phyloP scores from a whole-genome alignment of 2,113 vertebrate genomes.

The Rhodinocichla rosea region DNA sequence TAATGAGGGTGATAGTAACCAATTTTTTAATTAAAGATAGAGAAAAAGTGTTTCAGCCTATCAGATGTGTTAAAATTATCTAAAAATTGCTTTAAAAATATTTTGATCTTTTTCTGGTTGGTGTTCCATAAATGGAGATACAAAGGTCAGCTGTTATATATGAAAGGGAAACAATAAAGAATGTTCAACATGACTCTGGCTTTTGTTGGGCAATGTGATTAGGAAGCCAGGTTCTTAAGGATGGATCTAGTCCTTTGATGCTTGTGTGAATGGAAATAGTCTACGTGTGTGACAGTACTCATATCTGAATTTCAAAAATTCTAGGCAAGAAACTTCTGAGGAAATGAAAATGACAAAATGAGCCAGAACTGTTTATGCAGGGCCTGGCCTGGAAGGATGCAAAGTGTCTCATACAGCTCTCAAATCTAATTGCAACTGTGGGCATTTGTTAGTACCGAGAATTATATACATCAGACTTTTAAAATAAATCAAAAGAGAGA shows the following conservation, averaged over 20 bases:
- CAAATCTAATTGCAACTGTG: background rate
- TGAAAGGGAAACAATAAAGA: background rate
- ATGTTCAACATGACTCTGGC: background rate
- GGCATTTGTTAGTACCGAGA: background rate
- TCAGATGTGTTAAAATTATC: background rate
- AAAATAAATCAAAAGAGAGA: background rate
- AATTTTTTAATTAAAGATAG: background rate
- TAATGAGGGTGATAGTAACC: background rate
- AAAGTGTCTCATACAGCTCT: background rate
- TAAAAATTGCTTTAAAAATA: background rate
- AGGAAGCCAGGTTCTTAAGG: conserved; percentile 47
- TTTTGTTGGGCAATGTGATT: conserved; percentile 35
- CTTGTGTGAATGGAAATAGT: conserved; percentile 17
- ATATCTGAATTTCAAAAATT: background rate
- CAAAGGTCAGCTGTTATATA: background rate
- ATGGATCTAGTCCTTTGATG: conserved; percentile 17
- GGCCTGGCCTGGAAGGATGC: background rate
- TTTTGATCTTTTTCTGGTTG: background rate
- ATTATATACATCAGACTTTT: background rate
- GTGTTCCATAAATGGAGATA: background rate
- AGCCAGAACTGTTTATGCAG: background rate
- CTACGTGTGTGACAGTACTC: background rate
- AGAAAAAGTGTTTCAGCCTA: background rate
- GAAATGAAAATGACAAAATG: background rate
- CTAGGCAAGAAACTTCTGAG: background rate